phyloP scores from a whole-genome alignment of 2,888 invertebrate genomes.

The Apamea sordens region DNA sequence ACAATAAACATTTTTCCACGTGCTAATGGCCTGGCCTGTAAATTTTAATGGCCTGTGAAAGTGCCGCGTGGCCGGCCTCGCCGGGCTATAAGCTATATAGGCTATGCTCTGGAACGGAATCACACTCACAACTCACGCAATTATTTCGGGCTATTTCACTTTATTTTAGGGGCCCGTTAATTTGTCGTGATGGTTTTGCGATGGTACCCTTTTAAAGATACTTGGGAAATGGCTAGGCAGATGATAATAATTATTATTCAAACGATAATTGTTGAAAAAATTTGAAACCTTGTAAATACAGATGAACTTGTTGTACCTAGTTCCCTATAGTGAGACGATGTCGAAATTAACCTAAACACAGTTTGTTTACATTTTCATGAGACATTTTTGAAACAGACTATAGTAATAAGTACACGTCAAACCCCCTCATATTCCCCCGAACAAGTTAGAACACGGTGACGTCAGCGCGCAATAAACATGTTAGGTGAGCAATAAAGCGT shows the following conservation, averaged over 20 bases:
- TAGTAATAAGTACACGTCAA: not conserved
- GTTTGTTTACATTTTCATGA: not conserved
- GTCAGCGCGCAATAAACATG: constrained; percentile 41
- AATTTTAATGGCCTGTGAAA: constrained; percentile 56
- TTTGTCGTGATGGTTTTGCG: constrained; percentile 36
- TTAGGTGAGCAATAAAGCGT: constrained; percentile 46
- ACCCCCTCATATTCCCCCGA: not conserved
- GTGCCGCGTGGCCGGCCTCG: constrained; percentile 27
- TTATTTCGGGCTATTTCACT: constrained; percentile 41
- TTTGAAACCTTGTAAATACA: no score
- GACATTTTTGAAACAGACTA: not conserved
- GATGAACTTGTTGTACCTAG: no score
- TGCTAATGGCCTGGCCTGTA: constrained; percentile 31
- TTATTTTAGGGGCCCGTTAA: constrained; percentile 17
- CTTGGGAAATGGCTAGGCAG: no score
- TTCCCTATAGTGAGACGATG: no score
- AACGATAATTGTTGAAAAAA: no score
- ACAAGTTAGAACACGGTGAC: constrained; percentile 17
- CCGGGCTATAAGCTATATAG: not conserved
- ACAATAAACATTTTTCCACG: constrained; percentile 41
- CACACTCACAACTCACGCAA: constrained; percentile 34
- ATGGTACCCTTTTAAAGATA: constrained; percentile 2
- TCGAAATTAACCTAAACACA: not conserved
- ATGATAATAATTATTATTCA: no score
- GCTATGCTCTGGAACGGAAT: constrained; percentile 22